Conservation (phyloP, 2,113 vertebrate genomes). For the Sylvilagus bachmani region DNA sequence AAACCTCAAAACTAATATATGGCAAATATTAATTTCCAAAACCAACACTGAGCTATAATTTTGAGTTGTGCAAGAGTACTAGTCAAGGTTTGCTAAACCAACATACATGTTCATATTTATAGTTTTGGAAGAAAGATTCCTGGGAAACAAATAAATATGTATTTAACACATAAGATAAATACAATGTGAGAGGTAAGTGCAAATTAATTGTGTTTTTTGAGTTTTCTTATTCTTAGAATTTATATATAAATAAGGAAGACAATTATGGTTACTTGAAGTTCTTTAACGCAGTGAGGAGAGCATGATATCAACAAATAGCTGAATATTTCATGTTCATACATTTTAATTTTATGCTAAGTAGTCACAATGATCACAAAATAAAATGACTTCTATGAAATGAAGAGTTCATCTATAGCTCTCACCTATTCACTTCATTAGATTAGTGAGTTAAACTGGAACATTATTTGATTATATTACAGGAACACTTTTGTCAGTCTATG, state of each 20-base stretch:
- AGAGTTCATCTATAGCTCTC: slow-evolving; percentile 57
- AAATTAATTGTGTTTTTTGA: slow-evolving; percentile 13
- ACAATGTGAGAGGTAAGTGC: background rate
- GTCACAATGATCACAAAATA: slow-evolving; percentile 72
- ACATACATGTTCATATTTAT: background rate
- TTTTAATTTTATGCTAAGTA: slow-evolving; percentile 60
- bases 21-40: slow-evolving; percentile 12
- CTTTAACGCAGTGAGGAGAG: background rate
- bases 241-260: background rate
- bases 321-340: background rate
- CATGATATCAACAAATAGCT: background rate
- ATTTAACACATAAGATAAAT: background rate
- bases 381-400: slow-evolving; percentile 65
- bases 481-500: slow-evolving; percentile 64
- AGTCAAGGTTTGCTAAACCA: background rate
- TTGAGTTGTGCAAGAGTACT: background rate
- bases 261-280: background rate
- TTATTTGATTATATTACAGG: slow-evolving; percentile 77
- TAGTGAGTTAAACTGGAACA: slow-evolving; percentile 78
- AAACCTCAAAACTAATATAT: background rate
- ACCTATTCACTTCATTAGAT: slow-evolving; percentile 75
- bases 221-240: background rate
- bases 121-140: background rate
- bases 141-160: background rate
- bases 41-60: background rate